phyloP scores from a whole-genome alignment of 2,888 invertebrate species.

The Pachycephus smyrnensis region DNA sequence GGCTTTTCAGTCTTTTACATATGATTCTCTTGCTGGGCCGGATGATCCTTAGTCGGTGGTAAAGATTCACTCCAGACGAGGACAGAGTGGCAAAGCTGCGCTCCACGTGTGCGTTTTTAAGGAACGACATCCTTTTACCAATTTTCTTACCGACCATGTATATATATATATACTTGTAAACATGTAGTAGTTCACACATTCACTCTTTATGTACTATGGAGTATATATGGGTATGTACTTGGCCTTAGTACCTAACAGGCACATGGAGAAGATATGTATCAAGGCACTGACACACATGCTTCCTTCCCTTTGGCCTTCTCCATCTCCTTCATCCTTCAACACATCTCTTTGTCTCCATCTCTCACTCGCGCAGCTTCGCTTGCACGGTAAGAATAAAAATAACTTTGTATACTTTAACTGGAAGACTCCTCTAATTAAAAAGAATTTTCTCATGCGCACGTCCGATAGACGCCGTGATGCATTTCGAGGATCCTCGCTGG shows the following conservation, averaged over 20 bases:
- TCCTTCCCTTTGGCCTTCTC: not conserved
- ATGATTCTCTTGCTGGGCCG: not conserved
- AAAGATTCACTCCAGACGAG: not conserved
- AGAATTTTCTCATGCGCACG: slow-evolving; percentile 36
- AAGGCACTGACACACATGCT: not conserved
- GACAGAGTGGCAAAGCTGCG: not conserved
- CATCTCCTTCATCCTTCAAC: not conserved
- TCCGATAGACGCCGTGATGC: slow-evolving; percentile 9
- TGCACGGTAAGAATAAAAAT: slow-evolving; percentile 27
- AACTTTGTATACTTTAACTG: slow-evolving; percentile 20
- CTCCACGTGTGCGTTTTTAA: not conserved
- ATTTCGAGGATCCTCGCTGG: not conserved
- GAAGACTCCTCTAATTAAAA: slow-evolving; percentile 41
- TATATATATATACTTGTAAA: not conserved
- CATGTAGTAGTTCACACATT: not conserved
- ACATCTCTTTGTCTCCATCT: not conserved
- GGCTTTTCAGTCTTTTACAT: not conserved
- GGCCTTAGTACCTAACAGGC: not conserved
- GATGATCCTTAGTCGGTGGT: not conserved
- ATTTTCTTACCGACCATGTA: not conserved
- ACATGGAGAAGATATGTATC: not conserved
- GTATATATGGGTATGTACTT: not conserved
- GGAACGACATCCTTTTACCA: not conserved
- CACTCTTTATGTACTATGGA: not conserved
- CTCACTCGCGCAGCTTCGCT: not conserved